These are phyloP conservation scores for Montipora cactus DNA, from an alignment of 64 coral and sea anemone genomes.

Conservation along the genomic window DNA sequence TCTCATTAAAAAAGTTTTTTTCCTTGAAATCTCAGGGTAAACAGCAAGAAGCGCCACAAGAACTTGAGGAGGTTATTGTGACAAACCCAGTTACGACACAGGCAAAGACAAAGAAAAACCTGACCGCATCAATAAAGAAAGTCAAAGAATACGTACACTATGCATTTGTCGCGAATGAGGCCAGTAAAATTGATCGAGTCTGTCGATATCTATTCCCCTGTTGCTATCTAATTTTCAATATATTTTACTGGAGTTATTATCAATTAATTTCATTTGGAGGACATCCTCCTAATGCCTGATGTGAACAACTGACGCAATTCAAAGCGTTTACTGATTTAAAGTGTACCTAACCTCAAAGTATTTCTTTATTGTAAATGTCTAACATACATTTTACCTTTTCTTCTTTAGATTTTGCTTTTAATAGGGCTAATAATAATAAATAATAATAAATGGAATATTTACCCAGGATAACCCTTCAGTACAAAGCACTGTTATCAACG, in stretches of 20 bases:
- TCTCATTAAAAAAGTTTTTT: not conserved
- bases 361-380: too few species aligned
- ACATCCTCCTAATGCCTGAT: not conserved
- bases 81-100: not conserved
- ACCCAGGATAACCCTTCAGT: too few species aligned
- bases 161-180: conserved; percentile 27
- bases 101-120: not conserved
- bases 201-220: conserved; percentile 50
- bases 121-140: not conserved
- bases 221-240: conserved; percentile 41
- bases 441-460: too few species aligned
- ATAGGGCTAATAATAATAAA: too few species aligned
- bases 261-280: not conserved
- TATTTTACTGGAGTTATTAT: conserved; percentile 47
- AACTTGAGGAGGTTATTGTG: conserved; percentile 25
- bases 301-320: too few species aligned
- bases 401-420: too few species aligned
- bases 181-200: conserved; percentile 42
- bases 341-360: too few species aligned
- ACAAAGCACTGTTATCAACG: not conserved
- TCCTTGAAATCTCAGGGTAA: not conserved
- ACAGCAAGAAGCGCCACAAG: not conserved
- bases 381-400: too few species aligned
- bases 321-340: too few species aligned
- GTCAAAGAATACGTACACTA: conserved; percentile 13